A percentile compares a stretch with the other conserved stretches of the same genome.
Conservation (phyloP, 2,797 vertebrate genomes). For the Myioborus melanocephalus region DNA sequence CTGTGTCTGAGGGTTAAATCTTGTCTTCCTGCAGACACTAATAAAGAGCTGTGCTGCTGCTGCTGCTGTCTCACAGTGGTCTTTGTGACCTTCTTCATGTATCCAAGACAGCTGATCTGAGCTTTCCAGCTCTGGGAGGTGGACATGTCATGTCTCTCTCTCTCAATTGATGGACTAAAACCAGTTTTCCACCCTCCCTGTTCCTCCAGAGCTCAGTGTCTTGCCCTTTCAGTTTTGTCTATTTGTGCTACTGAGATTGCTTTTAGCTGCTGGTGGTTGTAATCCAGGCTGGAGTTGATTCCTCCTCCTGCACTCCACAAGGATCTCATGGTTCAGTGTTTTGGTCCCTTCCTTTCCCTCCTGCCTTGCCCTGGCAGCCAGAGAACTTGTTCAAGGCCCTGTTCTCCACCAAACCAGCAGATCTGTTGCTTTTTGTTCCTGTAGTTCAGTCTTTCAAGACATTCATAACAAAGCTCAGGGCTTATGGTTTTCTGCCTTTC, state of each 20-base stretch:
- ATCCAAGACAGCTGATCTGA: background rate
- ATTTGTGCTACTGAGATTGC: background rate
- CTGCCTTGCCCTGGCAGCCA: background rate
- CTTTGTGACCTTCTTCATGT: background rate
- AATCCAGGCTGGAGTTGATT: background rate
- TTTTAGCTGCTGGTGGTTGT: background rate
- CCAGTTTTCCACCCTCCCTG: background rate
- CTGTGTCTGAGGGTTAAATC: background rate
- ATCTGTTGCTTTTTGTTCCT: background rate
- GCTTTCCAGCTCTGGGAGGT: background rate
- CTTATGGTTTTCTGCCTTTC: background rate
- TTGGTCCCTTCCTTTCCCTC: background rate
- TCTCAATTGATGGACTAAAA: background rate
- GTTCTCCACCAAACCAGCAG: background rate
- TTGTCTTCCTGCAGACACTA: background rate
- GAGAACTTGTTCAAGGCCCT: background rate
- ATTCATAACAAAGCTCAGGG: background rate
- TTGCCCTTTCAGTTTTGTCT: background rate
- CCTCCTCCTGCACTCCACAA: background rate
- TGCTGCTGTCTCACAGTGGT: background rate
- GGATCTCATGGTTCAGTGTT: background rate
- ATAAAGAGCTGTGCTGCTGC: background rate
- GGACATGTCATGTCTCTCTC: background rate
- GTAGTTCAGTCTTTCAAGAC: background rate
- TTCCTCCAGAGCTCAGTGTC: background rate